Evolutionary conservation across 2,797 vertebrate species (phyloP), one percentile per base, ranked within the genome.

Genomic region (Myotis planiceps): DNA sequence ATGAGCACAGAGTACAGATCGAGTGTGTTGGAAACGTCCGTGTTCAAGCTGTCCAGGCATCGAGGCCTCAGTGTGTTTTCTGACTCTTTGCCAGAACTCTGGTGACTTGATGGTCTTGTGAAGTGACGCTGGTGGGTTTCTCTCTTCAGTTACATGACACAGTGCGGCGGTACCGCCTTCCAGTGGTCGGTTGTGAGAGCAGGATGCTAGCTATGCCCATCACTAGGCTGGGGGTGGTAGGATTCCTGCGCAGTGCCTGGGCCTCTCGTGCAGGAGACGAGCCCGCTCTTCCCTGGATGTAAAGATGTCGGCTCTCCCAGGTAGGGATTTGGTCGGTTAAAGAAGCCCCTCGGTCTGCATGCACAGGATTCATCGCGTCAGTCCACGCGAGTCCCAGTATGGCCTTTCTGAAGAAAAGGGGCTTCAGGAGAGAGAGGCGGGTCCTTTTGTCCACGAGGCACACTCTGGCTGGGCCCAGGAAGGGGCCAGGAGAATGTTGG

Each of bases 11-110:
- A 68, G 60, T 63, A 15, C 39, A 91, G 85, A 95, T 32, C 72
- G 87, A 96, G 88, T 97, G 89, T 88, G 78, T 78, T 86, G 49
- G 23, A 27, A 63, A 82, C 23, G 6, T 9, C 8, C 18, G 15
- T 34, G 5, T 18, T 34, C 37, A n/a, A 37, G 58, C 65, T 68
- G 47, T 53, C 49, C 25, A 19, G 65, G 9, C 13, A 25, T 4
- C 32, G 42, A 79, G 88, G 69, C 74, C 49, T 58, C 32, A 10
- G 53, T 9, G 27, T 19, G 10, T 34, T 75, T 32, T 68, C 60
- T 51, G 15, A 18, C 45, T 71, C 37, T 76, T 76, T 51, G 16
- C 39, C 21, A 6, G 60, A 32, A 15, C 34, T 9, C 45, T 1
- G n/a, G 2, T 34, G 58, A 60, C 71, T 14, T 10, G 19, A 18